Base-by-base conservation (phyloP, 2,797 vertebrate genomes). In the Ataeniobius toweri region DNA sequence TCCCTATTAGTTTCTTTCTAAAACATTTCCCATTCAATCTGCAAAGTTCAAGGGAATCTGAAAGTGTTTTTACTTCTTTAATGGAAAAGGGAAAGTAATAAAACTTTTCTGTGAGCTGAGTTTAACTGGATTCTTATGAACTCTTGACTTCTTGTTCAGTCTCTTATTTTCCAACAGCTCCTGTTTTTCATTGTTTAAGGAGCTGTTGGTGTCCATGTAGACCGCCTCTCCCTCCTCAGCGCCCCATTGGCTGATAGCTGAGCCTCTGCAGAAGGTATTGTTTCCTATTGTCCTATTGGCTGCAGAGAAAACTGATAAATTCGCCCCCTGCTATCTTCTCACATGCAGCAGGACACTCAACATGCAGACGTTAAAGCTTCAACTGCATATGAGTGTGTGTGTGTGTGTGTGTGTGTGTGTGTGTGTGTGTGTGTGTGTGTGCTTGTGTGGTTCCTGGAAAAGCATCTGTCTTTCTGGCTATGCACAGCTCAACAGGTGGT, bases 401-500 rank as follows among this genome's bases (percentile, higher is more conserved):
- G 68, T 74, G 74, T 79, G 55, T 53, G 18, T n/a, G 55, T n/a
- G 55, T 10, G 55, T n/a, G 58, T 80, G 68, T 76, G 74, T 79
- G 24, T 53, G 51, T n/a, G 55, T n/a, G 55, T n/a, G 55, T 56
- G 58, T 81, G 68, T 73, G 71, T 79, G 53, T 51, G 50, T 56
- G 53, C 28, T 28, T 56, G 53, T 56, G 53, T 79, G 61, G 74
- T 56, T 91, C 89, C 80, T 82, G 82, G 91, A 90, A 91, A 53
- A 81, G 80, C 22, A 85, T 71, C 26, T 28, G 55, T 74, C 67
- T 84, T 84, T 28, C 70, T 61, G 46, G 68, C n/a, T 82, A 72
- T 78, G 73, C 74, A 24, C 65, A 86, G 83, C 80, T 84, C 76
- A 89, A 84, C 90, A 93, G 88, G 84, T 91, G 91, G 84, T 81